These are phyloP conservation scores for Sciurus vulgaris DNA, from an alignment of 2,797 vertebrate genomes.

Conservation along the genomic window DNA sequence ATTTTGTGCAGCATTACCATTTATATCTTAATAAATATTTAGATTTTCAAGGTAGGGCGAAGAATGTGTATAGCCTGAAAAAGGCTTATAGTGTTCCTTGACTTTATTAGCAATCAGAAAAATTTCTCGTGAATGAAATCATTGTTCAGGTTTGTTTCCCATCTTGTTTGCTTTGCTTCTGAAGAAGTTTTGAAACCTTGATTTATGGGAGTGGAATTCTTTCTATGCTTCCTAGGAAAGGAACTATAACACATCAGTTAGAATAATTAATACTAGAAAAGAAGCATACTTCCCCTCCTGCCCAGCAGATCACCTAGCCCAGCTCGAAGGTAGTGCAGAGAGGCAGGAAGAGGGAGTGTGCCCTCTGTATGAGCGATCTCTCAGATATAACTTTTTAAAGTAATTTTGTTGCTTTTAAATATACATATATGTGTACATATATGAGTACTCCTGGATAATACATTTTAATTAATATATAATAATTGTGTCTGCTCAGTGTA, in stretches of 20 bases:
- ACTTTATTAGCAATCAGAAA: constrained; percentile 52
- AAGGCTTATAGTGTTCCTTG: constrained; percentile 41
- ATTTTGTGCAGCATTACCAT: background rate
- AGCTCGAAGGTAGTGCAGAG: background rate
- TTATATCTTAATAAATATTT: constrained; percentile 24
- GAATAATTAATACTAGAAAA: constrained; percentile 49
- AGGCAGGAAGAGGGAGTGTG: background rate
- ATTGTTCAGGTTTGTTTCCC: constrained; percentile 63
- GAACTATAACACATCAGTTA: constrained; percentile 33
- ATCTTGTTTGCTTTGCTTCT: constrained; percentile 66
- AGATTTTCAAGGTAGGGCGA: background rate
- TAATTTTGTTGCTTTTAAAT: background rate
- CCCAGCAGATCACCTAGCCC: background rate
- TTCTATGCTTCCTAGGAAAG: constrained; percentile 54
- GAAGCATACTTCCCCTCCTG: background rate
- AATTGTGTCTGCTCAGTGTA: background rate
- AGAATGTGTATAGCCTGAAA: constrained; percentile 1
- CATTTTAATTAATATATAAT: constrained; percentile 1
- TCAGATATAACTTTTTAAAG: background rate
- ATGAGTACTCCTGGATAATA: too few species aligned
- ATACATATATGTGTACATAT: too few species aligned
- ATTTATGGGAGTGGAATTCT: constrained; percentile 66
- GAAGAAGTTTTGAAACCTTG: constrained; percentile 63
- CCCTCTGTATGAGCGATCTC: background rate
- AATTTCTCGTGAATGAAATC: constrained; percentile 55